Evolutionary conservation across 2,888 invertebrate genomes (phyloP), one percentile per base, ranked within the genome.

Genomic region (Phyllotreta cruciferae): DNA sequence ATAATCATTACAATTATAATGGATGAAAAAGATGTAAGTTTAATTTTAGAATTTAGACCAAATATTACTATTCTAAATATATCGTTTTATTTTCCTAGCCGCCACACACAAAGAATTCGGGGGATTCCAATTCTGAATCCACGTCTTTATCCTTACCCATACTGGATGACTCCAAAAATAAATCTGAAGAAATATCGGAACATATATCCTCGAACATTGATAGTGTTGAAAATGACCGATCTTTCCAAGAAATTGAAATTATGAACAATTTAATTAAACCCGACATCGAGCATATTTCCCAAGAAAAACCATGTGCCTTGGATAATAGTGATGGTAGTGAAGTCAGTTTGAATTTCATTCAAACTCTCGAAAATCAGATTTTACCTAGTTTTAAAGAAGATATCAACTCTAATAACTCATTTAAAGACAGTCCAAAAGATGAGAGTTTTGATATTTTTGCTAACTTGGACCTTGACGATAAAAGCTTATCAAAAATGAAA

Each of bases 141-240:
- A 56, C 72, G 34, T 73, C 73, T 10, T 34, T 73, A 53, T 70
- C 69, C 6, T 70, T 69, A 7, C 71, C 73, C n/a, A 63, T 70
- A 37, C 60, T 61, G 14, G 71, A 70, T 8, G 65, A 71, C 11
- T 47, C 66, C 39, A 62, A 60, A 56, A 66, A 58, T 14, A 66
- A 65, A 54, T 56, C 57, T 38, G 67, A 72, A n/a, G 68, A 67
- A 10, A 73, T 74, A 47, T 74, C 74, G 4, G 76, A 76, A 57
- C 75, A 75, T 60, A 58, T 76, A 61, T 71, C 71, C 8, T 67
- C 69, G 34, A 62, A 64, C 13, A 68, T 60, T 52, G 69, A 55
- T 6, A 80, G 79, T 65, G 62, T 79, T 9, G 81, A 82, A 73
- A 78, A 81, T 69, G 82, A 82, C 69, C 71, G 81, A 37, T 81